A percentile compares a stretch with the other conserved stretches of the same genome.
Conservation (phyloP, 1,140 invertebrate species). For the Aphelinus atriplicis region DNA sequence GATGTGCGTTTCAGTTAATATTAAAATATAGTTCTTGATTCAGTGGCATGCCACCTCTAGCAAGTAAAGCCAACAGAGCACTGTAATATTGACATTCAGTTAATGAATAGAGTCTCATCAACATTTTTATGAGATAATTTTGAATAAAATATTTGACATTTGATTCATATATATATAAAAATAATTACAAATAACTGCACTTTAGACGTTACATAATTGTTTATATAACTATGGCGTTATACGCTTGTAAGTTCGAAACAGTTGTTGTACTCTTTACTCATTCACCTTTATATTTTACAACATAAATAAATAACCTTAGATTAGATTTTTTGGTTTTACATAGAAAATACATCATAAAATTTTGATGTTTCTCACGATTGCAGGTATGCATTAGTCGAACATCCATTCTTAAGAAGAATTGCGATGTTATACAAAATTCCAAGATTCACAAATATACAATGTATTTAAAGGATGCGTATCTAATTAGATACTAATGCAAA, state of each 20-base stretch:
- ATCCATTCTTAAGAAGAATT: neutral
- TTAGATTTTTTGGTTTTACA: constrained; percentile 16
- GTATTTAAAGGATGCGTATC: neutral
- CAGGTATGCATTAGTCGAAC: neutral
- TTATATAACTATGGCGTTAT: constrained; percentile 44
- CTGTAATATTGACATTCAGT: too few species aligned
- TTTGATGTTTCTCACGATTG: neutral
- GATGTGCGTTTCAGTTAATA: neutral
- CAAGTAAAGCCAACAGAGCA: too few species aligned
- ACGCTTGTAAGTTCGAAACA: neutral
- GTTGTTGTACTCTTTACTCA: neutral
- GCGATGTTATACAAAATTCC: constrained; percentile 3
- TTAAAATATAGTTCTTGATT: constrained; percentile 1
- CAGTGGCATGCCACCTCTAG: neutral
- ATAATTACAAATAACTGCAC: constrained; percentile 34
- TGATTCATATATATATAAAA: constrained; percentile 15
- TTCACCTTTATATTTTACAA: neutral
- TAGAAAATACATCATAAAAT: constrained; percentile 12
- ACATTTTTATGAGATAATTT: neutral
- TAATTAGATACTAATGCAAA: constrained; percentile 14
- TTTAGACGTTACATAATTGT: neutral
- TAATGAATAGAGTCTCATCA: neutral
- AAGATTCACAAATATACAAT: too few species aligned
- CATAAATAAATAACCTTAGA: constrained; percentile 22
- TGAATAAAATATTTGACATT: constrained; percentile 38